These are phyloP conservation scores for Petaurus breviceps DNA, from an alignment of 2,113 vertebrate genomes.

Conservation along the genomic window DNA sequence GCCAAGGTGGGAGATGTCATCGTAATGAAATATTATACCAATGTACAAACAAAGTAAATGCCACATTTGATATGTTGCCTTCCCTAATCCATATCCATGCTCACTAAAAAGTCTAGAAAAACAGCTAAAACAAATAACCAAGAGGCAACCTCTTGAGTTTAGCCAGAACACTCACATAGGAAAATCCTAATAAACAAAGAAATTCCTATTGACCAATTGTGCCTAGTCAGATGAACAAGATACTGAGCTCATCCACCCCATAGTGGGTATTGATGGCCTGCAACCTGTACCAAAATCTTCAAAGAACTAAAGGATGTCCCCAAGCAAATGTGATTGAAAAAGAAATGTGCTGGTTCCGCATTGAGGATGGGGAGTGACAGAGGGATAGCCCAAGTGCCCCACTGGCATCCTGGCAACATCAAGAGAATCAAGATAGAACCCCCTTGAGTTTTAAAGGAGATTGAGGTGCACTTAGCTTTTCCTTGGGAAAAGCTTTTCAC, in stretches of 20 bases:
- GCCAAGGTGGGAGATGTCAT: background rate
- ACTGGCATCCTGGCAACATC: background rate
- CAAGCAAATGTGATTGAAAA: background rate
- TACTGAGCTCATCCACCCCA: background rate
- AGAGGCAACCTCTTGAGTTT: background rate
- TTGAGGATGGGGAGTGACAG: background rate
- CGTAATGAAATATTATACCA: background rate
- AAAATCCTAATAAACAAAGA: background rate
- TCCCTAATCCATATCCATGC: background rate
- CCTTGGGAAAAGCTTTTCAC: background rate
- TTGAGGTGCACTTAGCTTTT: background rate
- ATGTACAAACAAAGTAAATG: background rate
- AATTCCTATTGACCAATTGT: background rate
- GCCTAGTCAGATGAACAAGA: background rate
- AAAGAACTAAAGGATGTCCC: background rate
- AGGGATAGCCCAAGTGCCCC: background rate
- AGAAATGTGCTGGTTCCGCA: background rate
- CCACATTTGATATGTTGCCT: background rate
- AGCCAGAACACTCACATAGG: background rate
- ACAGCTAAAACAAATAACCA: background rate
- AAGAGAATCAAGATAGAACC: background rate
- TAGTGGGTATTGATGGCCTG: background rate
- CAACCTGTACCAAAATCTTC: background rate
- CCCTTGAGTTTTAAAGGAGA: background rate
- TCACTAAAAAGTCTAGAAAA: background rate